Conservation (phyloP, 2,113 vertebrate genomes). For the Lepus europaeus region DNA sequence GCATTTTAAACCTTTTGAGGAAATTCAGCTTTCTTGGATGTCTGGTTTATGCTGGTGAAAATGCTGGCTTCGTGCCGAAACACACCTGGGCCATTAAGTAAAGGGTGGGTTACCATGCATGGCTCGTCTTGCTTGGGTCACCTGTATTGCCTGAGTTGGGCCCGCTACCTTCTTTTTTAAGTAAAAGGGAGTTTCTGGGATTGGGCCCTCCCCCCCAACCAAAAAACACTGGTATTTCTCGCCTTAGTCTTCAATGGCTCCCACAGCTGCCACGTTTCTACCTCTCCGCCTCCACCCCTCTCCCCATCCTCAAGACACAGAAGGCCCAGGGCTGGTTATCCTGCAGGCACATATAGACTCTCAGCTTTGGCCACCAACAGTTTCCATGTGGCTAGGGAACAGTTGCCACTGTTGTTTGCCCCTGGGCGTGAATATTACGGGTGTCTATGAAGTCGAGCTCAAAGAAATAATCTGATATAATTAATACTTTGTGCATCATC, state of each 20-base stretch:
- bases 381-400: slow-evolving; percentile 60
- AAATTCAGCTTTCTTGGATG: slow-evolving; percentile 69
- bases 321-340: background rate
- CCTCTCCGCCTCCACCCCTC: background rate
- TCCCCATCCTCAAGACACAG: background rate
- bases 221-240: background rate
- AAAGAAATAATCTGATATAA: slow-evolving; percentile 77
- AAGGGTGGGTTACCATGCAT: slow-evolving; percentile 29
- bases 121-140: background rate
- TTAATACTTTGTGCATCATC: slow-evolving; percentile 77
- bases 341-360: slow-evolving; percentile 49
- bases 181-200: slow-evolving; percentile 57
- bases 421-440: slow-evolving; percentile 76
- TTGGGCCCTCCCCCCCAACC: background rate
- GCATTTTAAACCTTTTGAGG: slow-evolving; percentile 72
- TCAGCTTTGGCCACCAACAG: slow-evolving; percentile 49
- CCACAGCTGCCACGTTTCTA: background rate
- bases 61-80: slow-evolving; percentile 55
- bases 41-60: slow-evolving; percentile 75
- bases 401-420: slow-evolving; percentile 66
- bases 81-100: slow-evolving; percentile 74
- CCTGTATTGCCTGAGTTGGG: background rate
- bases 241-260: background rate
- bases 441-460: slow-evolving; percentile 76
- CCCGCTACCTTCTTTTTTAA: background rate